Evolutionary conservation across 2,888 invertebrate species (phyloP).

Genomic region (Venusia cambrica): DNA sequence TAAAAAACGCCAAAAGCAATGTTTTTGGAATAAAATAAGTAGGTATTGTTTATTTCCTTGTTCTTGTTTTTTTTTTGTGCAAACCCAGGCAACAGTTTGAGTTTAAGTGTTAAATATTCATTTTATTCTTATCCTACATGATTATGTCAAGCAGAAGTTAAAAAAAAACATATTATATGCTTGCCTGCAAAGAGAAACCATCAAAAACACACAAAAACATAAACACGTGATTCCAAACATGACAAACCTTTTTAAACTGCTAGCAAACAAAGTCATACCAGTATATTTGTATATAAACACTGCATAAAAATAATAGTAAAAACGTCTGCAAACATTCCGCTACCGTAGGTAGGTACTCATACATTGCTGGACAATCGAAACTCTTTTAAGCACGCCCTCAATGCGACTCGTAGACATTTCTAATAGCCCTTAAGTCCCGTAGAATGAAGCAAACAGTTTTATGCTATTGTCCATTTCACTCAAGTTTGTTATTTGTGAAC

Average conservation of each 20-base stretch:
- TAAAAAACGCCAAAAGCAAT: constrained; percentile 11
- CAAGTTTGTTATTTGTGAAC: constrained; percentile 54
- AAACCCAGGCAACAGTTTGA: too few species aligned
- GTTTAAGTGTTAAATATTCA: too few species aligned
- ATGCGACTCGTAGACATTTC: constrained; percentile 65
- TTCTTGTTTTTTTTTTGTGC: constrained; percentile 1
- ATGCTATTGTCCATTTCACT: constrained; percentile 69
- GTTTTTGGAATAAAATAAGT: constrained; percentile 4
- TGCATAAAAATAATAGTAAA: constrained; percentile 16
- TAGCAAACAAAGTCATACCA: too few species aligned
- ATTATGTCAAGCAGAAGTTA: too few species aligned
- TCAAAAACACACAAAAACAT: too few species aligned
- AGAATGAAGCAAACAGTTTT: constrained; percentile 73
- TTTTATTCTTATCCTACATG: too few species aligned
- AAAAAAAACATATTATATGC: too few species aligned
- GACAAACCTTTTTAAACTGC: too few species aligned
- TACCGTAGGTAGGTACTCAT: too few species aligned
- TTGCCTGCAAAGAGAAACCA: too few species aligned
- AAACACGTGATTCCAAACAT: too few species aligned
- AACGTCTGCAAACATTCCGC: constrained; percentile 34
- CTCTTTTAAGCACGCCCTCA: constrained; percentile 40
- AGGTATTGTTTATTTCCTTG: constrained; percentile 2
- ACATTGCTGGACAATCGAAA: constrained; percentile 42
- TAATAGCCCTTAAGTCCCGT: constrained; percentile 73
- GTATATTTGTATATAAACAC: too few species aligned